Base-by-base conservation (phyloP, 2,797 vertebrate species). In the Nyctalus aviator region DNA sequence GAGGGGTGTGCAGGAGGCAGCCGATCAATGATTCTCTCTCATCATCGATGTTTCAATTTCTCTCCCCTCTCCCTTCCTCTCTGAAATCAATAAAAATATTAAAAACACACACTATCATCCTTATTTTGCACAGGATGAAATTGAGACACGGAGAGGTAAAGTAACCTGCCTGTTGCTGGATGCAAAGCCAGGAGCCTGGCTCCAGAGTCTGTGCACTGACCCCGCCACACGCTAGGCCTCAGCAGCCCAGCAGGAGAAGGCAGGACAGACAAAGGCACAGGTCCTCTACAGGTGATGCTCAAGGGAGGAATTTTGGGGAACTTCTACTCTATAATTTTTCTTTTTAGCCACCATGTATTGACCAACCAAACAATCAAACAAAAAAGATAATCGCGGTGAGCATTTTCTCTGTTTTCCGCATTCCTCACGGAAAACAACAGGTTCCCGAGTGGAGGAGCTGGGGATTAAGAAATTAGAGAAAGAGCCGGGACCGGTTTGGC, bases 121-220 rank as follows among this genome's bases (percentile, higher is more conserved):
- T 10, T 93, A 35, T 81, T 87, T 87, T 90, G 88, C 57, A 87
- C 44, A 75, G 79, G 75, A 95, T 73, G 17, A 90, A 44, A 92
- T 5, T 55, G 88, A 93, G 81, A 84, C 9, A 30, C 20, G 59
- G 77, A 88, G 27, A 81, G 35, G 41, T 23, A 77, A 73, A 91
- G 55, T 46, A 46, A 72, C 21, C 50, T 78, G 37, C 82, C 4
- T 15, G 23, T 73, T 66, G 64, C 93, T 71, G 44, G 48, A 44
- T 77, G 64, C 57, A 78, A 92, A 94, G 64, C 5, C 20, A 20
- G 82, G 12, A 77, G 32, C 14, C 75, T 79, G n/a, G 37, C 57
- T 86, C 71, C 10, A 15, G 41, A 73, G n/a, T 69, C 18, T 62
- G 11, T 57, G 13, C 25, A 27, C 44, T 59, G 35, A 78, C 30